Evolutionary conservation across 2,113 vertebrate species (phyloP).

Genomic region (Notarius quadriscutis): DNA sequence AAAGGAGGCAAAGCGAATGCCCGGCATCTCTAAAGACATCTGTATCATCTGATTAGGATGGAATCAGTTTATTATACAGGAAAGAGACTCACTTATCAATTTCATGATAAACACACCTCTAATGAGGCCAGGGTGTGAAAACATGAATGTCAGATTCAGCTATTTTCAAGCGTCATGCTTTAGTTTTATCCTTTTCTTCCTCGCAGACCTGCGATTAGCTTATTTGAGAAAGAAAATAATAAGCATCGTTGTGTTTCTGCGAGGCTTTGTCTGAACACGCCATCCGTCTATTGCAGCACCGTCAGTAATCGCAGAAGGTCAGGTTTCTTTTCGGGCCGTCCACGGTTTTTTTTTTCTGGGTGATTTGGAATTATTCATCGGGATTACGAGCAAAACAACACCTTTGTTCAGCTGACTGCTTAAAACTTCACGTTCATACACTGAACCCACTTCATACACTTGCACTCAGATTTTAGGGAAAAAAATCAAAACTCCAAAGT

Average conservation of each 20-base stretch:
- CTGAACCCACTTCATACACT: not conserved
- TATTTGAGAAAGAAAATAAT: slow-evolving; percentile 25
- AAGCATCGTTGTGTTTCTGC: slow-evolving; percentile 46
- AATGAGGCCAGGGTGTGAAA: not conserved
- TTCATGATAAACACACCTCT: not conserved
- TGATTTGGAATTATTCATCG: slow-evolving; percentile 43
- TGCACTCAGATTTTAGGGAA: not conserved
- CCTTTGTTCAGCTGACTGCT: slow-evolving; percentile 42
- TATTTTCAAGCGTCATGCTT: not conserved
- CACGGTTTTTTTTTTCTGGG: slow-evolving; percentile 3
- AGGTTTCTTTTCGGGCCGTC: slow-evolving; percentile 31
- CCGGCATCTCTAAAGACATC: not conserved
- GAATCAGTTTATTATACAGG: not conserved
- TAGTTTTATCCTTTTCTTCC: not conserved
- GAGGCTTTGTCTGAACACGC: slow-evolving; percentile 46
- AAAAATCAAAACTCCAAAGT: not conserved
- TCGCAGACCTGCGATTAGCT: not conserved
- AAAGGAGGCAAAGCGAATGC: not conserved
- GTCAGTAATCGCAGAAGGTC: slow-evolving; percentile 49
- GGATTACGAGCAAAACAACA: slow-evolving; percentile 51
- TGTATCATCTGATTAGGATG: not conserved
- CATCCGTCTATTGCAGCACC: not conserved
- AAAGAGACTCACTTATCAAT: not conserved
- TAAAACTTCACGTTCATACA: slow-evolving; percentile 5
- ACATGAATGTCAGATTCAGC: not conserved